Percentiles rank a stretch among this genome's conserved stretches.
Evolutionary conservation across 2,797 vertebrate species (phyloP).

Genomic region (Xyrichtys novacula): DNA sequence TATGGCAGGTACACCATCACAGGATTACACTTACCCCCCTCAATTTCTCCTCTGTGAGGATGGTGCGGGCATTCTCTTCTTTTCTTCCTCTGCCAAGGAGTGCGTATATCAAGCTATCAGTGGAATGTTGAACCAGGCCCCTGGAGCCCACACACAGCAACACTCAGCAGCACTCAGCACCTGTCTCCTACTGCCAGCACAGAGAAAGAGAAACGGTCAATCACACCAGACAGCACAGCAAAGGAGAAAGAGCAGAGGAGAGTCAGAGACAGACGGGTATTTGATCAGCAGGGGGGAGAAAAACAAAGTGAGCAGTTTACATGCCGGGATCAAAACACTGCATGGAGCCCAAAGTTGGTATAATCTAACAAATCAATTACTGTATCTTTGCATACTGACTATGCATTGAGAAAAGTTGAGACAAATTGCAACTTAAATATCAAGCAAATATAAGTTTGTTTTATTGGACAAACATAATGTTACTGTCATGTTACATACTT

Average conservation of each 20-base stretch:
- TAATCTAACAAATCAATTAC: background rate
- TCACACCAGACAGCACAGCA: conserved; percentile 69
- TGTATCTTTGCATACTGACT: background rate
- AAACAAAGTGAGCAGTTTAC: conserved; percentile 18
- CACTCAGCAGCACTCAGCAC: conserved; percentile 85
- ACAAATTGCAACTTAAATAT: conserved; percentile 8
- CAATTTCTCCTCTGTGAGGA: conserved; percentile 33
- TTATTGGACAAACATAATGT: conserved; percentile 7
- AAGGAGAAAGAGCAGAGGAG: conserved; percentile 47
- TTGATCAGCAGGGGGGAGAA: conserved; percentile 64
- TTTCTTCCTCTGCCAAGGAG: conserved; percentile 49
- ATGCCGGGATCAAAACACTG: conserved; percentile 1
- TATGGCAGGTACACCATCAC: conserved; percentile 30
- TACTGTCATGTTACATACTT: background rate
- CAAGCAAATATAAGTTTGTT: background rate
- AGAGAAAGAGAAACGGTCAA: conserved; percentile 70
- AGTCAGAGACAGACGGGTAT: conserved; percentile 50
- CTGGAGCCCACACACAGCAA: conserved; percentile 76
- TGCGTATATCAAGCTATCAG: conserved; percentile 76
- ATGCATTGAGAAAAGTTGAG: background rate
- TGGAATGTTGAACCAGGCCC: conserved; percentile 77
- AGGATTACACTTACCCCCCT: conserved; percentile 61
- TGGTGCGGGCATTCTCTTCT: conserved; percentile 26
- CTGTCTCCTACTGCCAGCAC: conserved; percentile 73
- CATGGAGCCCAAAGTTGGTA: background rate